Evolutionary conservation across 1,140 invertebrate species (phyloP), one percentile per base, ranked within the genome.

Genomic region (Drosophila quadrilineata): DNA sequence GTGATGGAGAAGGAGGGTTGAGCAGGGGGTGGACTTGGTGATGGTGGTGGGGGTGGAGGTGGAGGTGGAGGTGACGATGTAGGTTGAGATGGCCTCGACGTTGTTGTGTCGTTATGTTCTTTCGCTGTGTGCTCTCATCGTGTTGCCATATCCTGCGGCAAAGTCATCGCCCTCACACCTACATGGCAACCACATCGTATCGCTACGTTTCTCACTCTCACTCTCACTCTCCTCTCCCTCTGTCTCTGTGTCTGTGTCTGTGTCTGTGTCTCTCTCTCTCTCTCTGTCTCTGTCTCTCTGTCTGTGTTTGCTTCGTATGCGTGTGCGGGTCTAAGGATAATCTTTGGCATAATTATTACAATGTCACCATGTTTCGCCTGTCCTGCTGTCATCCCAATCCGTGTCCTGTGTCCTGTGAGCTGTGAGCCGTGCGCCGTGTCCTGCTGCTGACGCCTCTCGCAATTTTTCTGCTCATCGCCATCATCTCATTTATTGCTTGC

Each of bases 271-370:
- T 56, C 57, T 71, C 50, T 66, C 60, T 46, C 46, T 48, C 21
- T 62, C 56, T 41, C 38, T 66, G 40, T 60, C 65, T 64, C 66
- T 48, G 31, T 16, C 9, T 67, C 21, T 41, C 31, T 10, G 19
- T 43, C 45, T 26, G 5, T 28, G 33, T 64, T 33, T 58, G 49
- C 48, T 21, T 19, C 9, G 48, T 52, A 49, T 71, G 64, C 56
- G 56, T 66, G 46, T 59, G 53, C 57, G 65, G 65, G 77, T 84
- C 77, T 84, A 66, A 70, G 77, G 77, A 84, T 84, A 84, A 84
- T 84, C 77, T 84, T 84, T 84, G 77, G 77, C 79, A 84, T 84
- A 84, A 84, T 84, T 84, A 84, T 84, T 84, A 84, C 77, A 84
- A 84, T 84, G 77, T 84, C 77, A 84, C 77, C 79, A 84, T 84